Evolutionary conservation across 2,888 invertebrate genomes (phyloP).

Genomic region (Drymonia ruficornis): DNA sequence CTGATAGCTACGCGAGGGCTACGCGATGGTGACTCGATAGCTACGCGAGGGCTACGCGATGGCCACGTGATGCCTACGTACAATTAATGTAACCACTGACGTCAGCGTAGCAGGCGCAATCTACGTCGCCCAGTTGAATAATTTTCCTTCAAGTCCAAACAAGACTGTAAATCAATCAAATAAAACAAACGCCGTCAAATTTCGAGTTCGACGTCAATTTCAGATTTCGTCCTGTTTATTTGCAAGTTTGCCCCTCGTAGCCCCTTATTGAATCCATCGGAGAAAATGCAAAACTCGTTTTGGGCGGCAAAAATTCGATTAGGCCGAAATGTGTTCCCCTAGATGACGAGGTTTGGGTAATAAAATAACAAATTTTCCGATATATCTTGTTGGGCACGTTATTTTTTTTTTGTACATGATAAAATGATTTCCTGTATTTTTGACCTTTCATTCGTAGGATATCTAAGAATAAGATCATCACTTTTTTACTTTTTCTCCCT

Average conservation of each 20-base stretch:
- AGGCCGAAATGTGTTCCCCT: slow-evolving; percentile 31
- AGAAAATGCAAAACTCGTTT: slow-evolving; percentile 40
- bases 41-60: too few relatives aligned
- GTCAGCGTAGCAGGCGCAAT: too few relatives aligned
- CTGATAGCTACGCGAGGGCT: too few relatives aligned
- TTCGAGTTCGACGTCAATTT: slow-evolving; percentile 28
- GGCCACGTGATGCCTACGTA: too few relatives aligned
- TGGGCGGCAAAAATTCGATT: slow-evolving; percentile 37
- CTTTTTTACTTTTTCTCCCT: too few relatives aligned
- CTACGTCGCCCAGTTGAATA: not conserved
- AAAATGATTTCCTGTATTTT: not conserved
- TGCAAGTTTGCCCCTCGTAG: slow-evolving; percentile 20
- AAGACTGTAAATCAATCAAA: slow-evolving; percentile 27
- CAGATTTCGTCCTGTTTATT: slow-evolving; percentile 32
- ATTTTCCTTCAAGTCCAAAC: slow-evolving; percentile 9
- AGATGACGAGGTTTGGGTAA: slow-evolving; percentile 30
- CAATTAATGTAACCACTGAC: too few relatives aligned
- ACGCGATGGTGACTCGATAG: too few relatives aligned
- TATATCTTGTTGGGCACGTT: slow-evolving; percentile 8
- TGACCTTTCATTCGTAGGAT: not conserved
- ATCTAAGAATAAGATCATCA: too few relatives aligned
- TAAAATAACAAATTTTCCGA: slow-evolving; percentile 31
- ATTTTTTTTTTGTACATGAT: not conserved
- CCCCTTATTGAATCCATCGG: slow-evolving; percentile 40
- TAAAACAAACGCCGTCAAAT: slow-evolving; percentile 34